phyloP scores from a whole-genome alignment of 1,140 invertebrate species.

The Trichonephila inaurata region DNA sequence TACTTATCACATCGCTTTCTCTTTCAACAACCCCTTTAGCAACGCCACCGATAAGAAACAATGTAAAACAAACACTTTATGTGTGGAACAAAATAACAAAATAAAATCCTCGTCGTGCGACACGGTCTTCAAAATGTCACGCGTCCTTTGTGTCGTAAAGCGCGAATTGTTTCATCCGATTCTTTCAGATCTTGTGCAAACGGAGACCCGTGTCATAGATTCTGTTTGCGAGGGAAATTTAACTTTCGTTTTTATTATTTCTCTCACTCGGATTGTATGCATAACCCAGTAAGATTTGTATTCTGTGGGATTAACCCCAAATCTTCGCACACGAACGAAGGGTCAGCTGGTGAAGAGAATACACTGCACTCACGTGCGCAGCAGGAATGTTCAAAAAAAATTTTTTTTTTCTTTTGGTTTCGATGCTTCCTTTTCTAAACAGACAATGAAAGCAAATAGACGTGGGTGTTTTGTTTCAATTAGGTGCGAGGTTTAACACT shows the following conservation, averaged over 20 bases:
- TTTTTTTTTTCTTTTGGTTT: too few relatives aligned
- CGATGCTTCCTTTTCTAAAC: too few relatives aligned
- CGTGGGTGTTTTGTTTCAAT: neutral
- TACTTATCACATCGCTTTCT: too few relatives aligned
- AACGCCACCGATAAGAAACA: neutral
- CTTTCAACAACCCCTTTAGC: too few relatives aligned
- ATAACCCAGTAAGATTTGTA: neutral
- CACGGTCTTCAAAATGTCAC: neutral
- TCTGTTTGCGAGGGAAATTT: neutral
- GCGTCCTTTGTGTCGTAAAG: neutral
- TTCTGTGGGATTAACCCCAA: neutral
- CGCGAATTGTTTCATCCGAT: neutral
- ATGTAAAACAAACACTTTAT: neutral
- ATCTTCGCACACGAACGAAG: neutral
- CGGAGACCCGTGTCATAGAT: neutral
- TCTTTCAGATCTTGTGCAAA: neutral
- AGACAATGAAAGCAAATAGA: neutral
- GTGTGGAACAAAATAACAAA: neutral
- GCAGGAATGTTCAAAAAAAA: neutral
- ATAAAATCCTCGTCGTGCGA: neutral
- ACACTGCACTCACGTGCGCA: neutral
- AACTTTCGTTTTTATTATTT: neutral
- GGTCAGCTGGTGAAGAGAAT: neutral
- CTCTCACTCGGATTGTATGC: neutral
- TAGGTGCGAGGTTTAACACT: neutral